Conservation (phyloP, 2,888 invertebrate genomes). For the Helleia helle region DNA sequence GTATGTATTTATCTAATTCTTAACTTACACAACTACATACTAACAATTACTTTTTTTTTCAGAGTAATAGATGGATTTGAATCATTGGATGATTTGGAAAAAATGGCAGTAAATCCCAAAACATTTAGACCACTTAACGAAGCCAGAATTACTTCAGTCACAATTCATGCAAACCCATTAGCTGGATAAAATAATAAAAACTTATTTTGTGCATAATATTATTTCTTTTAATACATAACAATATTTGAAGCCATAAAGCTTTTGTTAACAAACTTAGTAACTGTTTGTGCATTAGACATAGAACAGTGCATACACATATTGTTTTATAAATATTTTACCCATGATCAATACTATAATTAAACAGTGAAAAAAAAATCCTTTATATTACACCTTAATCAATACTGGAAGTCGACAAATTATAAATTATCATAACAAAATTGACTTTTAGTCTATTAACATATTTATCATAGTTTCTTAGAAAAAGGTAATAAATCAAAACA, state of each 20-base stretch:
- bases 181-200: conserved; percentile 74
- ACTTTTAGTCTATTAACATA: neutral
- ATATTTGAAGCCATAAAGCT: neutral
- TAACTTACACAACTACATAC: no score
- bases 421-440: neutral
- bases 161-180: conserved; percentile 98
- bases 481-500: conserved; percentile 3
- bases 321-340: neutral
- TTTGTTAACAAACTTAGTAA: neutral
- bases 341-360: neutral
- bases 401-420: neutral
- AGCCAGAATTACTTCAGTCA: conserved; percentile 88
- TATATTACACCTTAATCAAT: neutral
- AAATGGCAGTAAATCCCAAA: conserved; percentile 94
- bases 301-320: neutral
- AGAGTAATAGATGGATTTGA: conserved; percentile 98
- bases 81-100: conserved; percentile 95
- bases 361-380: neutral
- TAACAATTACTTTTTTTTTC: no score
- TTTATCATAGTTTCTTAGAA: conserved; percentile 2
- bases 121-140: conserved; percentile 91
- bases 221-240: conserved; percentile 3
- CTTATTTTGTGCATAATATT: neutral
- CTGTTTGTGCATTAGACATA: conserved; percentile 3
- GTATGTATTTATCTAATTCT: no score